Evolutionary conservation across 2,113 vertebrate species (phyloP).

Genomic region (Siniperca chuatsi): DNA sequence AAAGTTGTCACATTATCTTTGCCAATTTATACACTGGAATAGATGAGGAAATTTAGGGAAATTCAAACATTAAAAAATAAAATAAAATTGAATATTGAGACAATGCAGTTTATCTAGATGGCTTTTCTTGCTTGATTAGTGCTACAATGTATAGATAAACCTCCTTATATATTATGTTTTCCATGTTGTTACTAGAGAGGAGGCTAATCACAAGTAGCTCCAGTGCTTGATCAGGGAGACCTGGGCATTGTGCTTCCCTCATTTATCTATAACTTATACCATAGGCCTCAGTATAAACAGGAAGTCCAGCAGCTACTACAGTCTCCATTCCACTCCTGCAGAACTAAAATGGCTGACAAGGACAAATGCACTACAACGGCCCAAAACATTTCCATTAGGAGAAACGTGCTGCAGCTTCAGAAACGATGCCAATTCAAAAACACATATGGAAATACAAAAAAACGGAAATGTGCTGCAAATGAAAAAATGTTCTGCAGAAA

Average conservation of each 20-base stretch:
- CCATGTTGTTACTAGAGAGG: background rate
- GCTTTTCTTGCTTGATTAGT: background rate
- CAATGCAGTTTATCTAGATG: background rate
- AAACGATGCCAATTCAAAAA: too few species aligned
- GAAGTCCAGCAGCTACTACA: slow-evolving; percentile 66
- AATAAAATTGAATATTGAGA: slow-evolving; percentile 7
- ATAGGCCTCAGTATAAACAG: slow-evolving; percentile 39
- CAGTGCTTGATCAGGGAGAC: background rate
- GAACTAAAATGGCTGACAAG: background rate
- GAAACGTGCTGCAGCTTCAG: too few species aligned
- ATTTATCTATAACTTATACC: background rate
- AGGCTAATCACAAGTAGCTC: background rate
- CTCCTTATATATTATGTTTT: background rate
- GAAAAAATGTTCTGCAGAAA: too few species aligned
- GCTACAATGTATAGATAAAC: background rate
- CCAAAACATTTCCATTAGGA: too few species aligned
- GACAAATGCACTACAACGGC: too few species aligned
- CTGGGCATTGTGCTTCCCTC: background rate
- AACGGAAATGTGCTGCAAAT: too few species aligned
- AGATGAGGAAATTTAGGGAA: background rate
- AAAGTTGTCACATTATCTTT: background rate
- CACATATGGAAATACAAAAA: too few species aligned
- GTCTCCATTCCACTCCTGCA: slow-evolving; percentile 85
- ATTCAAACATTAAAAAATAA: background rate
- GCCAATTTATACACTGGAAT: background rate